These are phyloP conservation scores for Azemiops feae DNA, from an alignment of 2,113 vertebrate species.

Conservation along the genomic window DNA sequence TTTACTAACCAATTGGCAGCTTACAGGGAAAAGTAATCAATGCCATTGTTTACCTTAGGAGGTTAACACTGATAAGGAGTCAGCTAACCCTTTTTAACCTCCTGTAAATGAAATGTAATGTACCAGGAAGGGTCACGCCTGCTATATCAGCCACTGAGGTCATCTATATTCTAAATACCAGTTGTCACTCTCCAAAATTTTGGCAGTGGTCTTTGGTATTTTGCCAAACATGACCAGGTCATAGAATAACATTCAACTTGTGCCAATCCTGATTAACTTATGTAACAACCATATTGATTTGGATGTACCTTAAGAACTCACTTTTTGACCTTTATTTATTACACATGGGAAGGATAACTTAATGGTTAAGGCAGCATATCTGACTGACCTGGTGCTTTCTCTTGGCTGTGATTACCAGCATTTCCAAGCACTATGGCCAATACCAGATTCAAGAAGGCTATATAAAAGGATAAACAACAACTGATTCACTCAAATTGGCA, in stretches of 20 bases:
- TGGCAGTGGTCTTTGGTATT: not conserved
- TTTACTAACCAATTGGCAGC: not conserved
- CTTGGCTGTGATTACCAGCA: not conserved
- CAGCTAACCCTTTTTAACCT: not conserved
- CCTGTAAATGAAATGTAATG: not conserved
- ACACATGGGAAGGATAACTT: not conserved
- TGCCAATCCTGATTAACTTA: not conserved
- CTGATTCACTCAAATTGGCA: not conserved
- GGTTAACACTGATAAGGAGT: not conserved
- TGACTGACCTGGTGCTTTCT: not conserved
- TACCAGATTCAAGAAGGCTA: not conserved
- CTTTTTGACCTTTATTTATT: not conserved
- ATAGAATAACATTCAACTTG: not conserved
- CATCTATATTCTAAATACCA: not conserved
- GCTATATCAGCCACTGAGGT: not conserved
- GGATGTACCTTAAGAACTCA: not conserved
- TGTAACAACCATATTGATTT: not conserved
- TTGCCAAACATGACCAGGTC: not conserved
- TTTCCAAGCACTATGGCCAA: not conserved
- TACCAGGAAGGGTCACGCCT: not conserved
- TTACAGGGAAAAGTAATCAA: not conserved
- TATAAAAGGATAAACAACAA: not conserved
- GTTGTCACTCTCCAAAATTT: not conserved
- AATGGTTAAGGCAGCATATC: not conserved
- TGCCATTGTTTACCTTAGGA: not conserved